Evolutionary conservation across 2,113 vertebrate genomes (phyloP).

Genomic region (Gasterosteus nipponicus): DNA sequence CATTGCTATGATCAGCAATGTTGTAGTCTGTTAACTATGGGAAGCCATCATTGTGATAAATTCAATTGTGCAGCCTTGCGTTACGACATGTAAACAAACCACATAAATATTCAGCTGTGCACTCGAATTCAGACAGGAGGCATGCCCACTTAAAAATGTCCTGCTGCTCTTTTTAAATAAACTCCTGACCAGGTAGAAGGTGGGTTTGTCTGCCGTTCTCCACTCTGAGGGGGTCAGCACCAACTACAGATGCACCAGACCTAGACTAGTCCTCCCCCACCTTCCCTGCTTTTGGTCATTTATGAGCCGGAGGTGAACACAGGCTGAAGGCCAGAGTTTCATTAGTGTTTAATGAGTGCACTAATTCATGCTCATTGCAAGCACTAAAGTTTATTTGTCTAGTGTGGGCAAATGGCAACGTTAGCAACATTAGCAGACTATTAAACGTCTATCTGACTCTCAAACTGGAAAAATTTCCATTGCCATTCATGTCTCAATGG

Average conservation of each 20-base stretch:
- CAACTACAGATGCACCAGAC: neutral
- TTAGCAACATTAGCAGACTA: conserved; percentile 38
- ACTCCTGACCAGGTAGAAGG: neutral
- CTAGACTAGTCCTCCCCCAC: neutral
- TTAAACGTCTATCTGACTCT: conserved; percentile 45
- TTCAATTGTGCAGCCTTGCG: too few relatives aligned
- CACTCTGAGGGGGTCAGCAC: neutral
- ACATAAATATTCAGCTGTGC: too few relatives aligned
- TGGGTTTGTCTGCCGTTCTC: neutral
- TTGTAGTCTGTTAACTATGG: neutral
- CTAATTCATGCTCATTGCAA: conserved; percentile 43
- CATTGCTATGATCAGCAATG: neutral
- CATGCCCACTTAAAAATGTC: neutral
- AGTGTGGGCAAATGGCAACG: conserved; percentile 26
- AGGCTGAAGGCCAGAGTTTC: conserved; percentile 54
- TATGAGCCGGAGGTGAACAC: conserved; percentile 26
- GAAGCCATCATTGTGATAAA: neutral
- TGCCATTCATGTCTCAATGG: neutral
- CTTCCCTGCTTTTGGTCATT: conserved; percentile 29
- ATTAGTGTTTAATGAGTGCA: conserved; percentile 51
- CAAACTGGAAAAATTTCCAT: conserved; percentile 1
- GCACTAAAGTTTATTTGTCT: conserved; percentile 26
- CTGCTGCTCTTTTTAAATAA: neutral
- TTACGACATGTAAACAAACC: too few relatives aligned
- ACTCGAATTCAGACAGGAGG: too few relatives aligned